A percentile compares a stretch with the other conserved stretches of the same genome.
These are phyloP conservation scores for Bradysia coprophila DNA, from an alignment of 1,140 invertebrate genomes.

Conservation along the genomic window DNA sequence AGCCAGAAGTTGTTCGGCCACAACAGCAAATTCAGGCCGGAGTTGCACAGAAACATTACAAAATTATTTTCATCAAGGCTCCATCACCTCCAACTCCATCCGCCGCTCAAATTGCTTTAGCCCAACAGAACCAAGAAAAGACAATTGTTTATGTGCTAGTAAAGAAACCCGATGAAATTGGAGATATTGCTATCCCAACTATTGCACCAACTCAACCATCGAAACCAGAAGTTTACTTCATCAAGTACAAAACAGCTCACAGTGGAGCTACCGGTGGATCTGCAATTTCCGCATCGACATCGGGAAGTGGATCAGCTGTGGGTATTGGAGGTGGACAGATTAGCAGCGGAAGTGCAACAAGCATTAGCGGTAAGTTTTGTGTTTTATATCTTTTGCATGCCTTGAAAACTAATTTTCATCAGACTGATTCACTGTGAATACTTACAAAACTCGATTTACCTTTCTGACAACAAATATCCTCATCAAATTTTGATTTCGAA, in stretches of 20 bases:
- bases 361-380: no score
- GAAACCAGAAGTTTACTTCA: slow-evolving; percentile 39
- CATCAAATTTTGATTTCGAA: no score
- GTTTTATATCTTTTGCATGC: no score
- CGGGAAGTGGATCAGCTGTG: background rate
- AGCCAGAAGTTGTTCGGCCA: slow-evolving; percentile 11
- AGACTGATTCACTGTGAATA: no score
- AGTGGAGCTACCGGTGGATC: slow-evolving; percentile 15
- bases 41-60: slow-evolving; percentile 48
- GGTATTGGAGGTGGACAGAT: slow-evolving; percentile 7
- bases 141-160: slow-evolving; percentile 65
- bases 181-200: slow-evolving; percentile 63
- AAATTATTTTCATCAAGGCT: slow-evolving; percentile 69
- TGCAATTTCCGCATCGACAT: background rate
- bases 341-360: no score
- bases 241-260: slow-evolving; percentile 44
- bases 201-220: slow-evolving; percentile 25
- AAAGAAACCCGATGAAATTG: slow-evolving; percentile 48
- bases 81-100: slow-evolving; percentile 45
- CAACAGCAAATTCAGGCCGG: slow-evolving; percentile 7
- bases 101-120: slow-evolving; percentile 28
- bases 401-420: no score
- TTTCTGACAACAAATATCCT: no score
- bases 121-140: slow-evolving; percentile 49
- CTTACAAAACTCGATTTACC: no score